Evolutionary conservation across 2,113 vertebrate species (phyloP), one percentile per base, ranked within the genome.

Genomic region (Oncorhynchus nerka): DNA sequence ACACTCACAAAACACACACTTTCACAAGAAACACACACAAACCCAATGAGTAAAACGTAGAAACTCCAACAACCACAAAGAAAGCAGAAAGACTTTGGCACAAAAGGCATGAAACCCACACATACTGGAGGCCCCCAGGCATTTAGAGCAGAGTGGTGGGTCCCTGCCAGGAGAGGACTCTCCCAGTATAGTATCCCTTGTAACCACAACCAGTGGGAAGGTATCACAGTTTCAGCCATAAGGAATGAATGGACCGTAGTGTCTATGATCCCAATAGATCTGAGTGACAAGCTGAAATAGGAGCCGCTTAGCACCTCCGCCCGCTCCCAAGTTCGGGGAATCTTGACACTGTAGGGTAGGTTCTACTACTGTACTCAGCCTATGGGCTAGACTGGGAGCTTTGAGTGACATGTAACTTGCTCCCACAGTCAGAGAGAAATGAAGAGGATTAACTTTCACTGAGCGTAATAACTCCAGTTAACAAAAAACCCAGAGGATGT

Each of bases 201-300:
- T 81, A 85, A 85, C 81, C 34, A 69, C 80, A 74, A 87, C 81
- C 84, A 73, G 72, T 84, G 83, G 81, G 78, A 87, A 87, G 55
- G 64, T 84, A 81, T 73, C 72, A 64, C 26, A 70, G 67, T 81
- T 77, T 67, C 75, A 76, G 73, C 71, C 68, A 76, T 71, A 24
- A 66, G 74, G 75, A 80, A 79, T 75, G 62, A 86, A 79, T 70
- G 75, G 71, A 74, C 39, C 20, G 19, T 19, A 19, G 51, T 19
- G 39, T 71, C 79, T 89, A 84, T 89, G 82, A 89, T 86, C 78
- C 57, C 51, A 0, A 0, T 22, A 30, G 69, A 75, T 73, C 64
- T 16, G 51, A 19, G 13, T 5, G 16, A 55, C 51, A 55, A 19
- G 15, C 5, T 55, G 51, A 55, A 55, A 55, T 55, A 55, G 51